phyloP scores from a whole-genome alignment of 1,140 invertebrate species.

The Drosophila ananassae region DNA sequence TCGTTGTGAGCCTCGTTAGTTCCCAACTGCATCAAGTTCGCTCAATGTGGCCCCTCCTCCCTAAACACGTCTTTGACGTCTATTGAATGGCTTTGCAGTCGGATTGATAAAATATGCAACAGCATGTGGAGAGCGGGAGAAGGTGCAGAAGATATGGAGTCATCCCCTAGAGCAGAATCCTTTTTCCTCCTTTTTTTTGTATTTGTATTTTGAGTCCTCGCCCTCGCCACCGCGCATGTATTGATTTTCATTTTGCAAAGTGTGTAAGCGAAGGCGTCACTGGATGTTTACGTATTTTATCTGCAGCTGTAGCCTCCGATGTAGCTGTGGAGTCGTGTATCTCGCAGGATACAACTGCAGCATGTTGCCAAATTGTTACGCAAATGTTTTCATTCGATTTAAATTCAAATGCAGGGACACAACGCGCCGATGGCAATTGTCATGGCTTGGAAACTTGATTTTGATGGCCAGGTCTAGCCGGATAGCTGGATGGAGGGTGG shows the following conservation, averaged over 20 bases:
- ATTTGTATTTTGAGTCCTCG: neutral
- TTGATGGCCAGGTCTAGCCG: conserved; percentile 13
- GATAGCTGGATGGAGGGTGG: neutral
- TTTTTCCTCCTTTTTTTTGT: neutral
- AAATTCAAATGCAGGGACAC: conserved; percentile 47
- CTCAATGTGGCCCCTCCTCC: neutral
- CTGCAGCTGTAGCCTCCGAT: conserved; percentile 22
- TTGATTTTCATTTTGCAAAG: conserved; percentile 72
- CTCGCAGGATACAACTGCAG: conserved; percentile 22
- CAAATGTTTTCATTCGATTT: conserved; percentile 73
- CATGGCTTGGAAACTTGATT: conserved; percentile 30
- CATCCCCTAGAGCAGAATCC: conserved; percentile 6
- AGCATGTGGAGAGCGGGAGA: conserved; percentile 19
- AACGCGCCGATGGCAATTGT: conserved; percentile 28
- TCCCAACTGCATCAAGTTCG: conserved; percentile 7
- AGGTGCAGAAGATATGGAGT: neutral
- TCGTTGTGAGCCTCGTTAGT: conserved; percentile 9
- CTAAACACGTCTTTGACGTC: conserved; percentile 26
- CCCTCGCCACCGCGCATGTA: conserved; percentile 20
- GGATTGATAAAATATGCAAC: conserved; percentile 56
- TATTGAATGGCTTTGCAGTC: conserved; percentile 45
- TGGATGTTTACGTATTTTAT: conserved; percentile 65
- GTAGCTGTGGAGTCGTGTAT: conserved; percentile 13
- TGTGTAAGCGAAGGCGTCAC: conserved; percentile 44
- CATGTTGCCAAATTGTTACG: conserved; percentile 70